A percentile compares a stretch with the other conserved stretches of the same genome.
These are phyloP conservation scores for Myotis vivesi DNA, from an alignment of 2,797 vertebrate genomes.

Conservation along the genomic window DNA sequence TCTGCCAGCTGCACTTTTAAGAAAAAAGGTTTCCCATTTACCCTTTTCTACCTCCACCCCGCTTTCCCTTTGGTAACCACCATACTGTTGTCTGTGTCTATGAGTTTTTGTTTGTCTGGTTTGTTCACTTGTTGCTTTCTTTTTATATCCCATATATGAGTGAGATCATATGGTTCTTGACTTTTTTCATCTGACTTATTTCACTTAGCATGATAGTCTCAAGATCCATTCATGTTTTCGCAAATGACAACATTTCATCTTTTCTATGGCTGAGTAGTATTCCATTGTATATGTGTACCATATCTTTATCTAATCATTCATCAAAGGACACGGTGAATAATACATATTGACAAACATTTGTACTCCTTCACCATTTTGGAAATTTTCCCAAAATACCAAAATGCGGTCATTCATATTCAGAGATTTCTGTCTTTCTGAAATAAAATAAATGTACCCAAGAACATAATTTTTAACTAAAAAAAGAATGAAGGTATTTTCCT, in stretches of 20 bases:
- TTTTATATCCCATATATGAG: background rate
- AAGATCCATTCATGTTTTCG: background rate
- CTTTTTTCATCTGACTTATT: background rate
- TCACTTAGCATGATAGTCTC: background rate
- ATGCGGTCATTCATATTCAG: background rate
- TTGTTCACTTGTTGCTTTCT: background rate
- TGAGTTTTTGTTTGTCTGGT: background rate
- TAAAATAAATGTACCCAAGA: background rate
- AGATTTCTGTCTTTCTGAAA: background rate
- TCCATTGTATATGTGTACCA: background rate
- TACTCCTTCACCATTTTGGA: background rate
- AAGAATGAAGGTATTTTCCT: background rate
- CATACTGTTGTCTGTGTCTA: background rate
- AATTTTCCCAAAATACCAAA: background rate
- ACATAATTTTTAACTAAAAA: background rate
- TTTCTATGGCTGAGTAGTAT: background rate
- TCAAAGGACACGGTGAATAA: background rate
- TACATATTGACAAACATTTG: background rate
- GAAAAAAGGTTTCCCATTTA: background rate
- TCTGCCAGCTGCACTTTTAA: background rate
- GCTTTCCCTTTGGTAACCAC: background rate
- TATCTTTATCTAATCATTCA: background rate
- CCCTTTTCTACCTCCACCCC: too few relatives aligned
- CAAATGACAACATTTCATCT: background rate
- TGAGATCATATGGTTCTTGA: background rate